Base-by-base conservation (phyloP, 2,113 vertebrate genomes). In the Aphyosemion australe region DNA sequence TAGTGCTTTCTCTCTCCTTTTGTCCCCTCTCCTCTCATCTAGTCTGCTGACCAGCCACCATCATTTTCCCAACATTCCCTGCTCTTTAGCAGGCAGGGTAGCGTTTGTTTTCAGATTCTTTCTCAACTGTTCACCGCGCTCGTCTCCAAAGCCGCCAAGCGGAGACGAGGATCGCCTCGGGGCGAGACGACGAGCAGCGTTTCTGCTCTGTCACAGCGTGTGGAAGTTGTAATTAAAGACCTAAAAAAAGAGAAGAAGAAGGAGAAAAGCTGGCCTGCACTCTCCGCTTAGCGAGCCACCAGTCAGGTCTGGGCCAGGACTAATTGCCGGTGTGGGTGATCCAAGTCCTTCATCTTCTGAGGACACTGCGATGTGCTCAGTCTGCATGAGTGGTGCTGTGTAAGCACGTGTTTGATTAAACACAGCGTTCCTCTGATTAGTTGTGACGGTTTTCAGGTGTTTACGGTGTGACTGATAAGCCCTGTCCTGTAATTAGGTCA, bases 151-250 rank as follows among this genome's bases (percentile, higher is more conserved):
- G 73, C 73, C 57, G 34, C 61, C 59, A 63, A 46, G 50, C 58
- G 2, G 58, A 79, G 78, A 74, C 37, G 45, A 34, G 16, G 59
- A 26, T 41, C 0, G 74, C 81, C 75, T 57, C 21, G 6, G 69
- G 79, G 77, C 47, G 7, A 72, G 53, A 45, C 18, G 74, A 20
- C 54, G 9, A 73, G 67, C 74, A 11, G 43, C 56, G 52, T 75
- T 82, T 82, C 60, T 78, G 87, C 80, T 37, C 37, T 74, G 82
- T 82, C 71, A 70, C 73, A 61, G 42, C 45, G 60, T 71, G 70
- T 79, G 69, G 76, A 87, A 67, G 79, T 86, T 84, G 85, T 89
- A 88, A 90, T 92, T 91, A 88, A 78, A 82, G 85, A 74, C 50
- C 81, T 82, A 84, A 77, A 85, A 80, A 77, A 84, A 76, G 82